These are phyloP conservation scores for Heteromurus nitidus DNA, from an alignment of 2,888 invertebrate species.

Conservation along the genomic window DNA sequence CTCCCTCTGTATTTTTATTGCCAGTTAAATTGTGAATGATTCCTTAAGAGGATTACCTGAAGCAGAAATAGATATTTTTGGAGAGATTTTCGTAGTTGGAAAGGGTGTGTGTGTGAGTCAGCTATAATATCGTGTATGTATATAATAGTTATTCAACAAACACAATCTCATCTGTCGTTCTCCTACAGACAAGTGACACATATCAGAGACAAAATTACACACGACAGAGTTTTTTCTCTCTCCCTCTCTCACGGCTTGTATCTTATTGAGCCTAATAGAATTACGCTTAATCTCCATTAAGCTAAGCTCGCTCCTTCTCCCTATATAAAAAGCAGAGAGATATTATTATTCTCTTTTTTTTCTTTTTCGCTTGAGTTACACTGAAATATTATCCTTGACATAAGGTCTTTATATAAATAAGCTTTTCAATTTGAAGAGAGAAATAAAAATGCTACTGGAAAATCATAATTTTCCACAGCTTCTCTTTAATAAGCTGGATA, in stretches of 20 bases:
- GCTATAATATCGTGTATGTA: constrained; percentile 31
- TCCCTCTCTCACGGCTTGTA: constrained; percentile 33
- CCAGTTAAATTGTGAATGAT: constrained; percentile 29
- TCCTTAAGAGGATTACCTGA: constrained; percentile 47
- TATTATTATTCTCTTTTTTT: constrained; percentile 11
- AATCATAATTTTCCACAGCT: constrained; percentile 36
- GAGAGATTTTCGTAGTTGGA: constrained; percentile 23
- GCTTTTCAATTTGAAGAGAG: background rate
- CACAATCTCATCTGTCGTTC: constrained; percentile 8
- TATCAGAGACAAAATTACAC: constrained; percentile 8
- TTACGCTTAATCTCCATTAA: background rate
- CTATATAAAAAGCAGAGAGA: background rate
- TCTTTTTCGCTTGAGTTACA: background rate
- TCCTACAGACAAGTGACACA: background rate
- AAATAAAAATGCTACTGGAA: constrained; percentile 52
- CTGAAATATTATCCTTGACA: constrained; percentile 42
- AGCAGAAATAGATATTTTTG: constrained; percentile 45
- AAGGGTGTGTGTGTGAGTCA: constrained; percentile 50
- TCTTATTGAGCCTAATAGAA: constrained; percentile 19
- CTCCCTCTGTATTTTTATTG: background rate
- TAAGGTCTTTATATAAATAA: constrained; percentile 17
- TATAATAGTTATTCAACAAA: constrained; percentile 35
- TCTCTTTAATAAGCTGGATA: constrained; percentile 43
- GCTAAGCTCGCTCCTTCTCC: background rate
- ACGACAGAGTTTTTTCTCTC: constrained; percentile 37